A percentile compares a stretch with the other conserved stretches of the same genome.
phyloP scores from a whole-genome alignment of 2,888 invertebrate species.

The Xiphydria camelus region DNA sequence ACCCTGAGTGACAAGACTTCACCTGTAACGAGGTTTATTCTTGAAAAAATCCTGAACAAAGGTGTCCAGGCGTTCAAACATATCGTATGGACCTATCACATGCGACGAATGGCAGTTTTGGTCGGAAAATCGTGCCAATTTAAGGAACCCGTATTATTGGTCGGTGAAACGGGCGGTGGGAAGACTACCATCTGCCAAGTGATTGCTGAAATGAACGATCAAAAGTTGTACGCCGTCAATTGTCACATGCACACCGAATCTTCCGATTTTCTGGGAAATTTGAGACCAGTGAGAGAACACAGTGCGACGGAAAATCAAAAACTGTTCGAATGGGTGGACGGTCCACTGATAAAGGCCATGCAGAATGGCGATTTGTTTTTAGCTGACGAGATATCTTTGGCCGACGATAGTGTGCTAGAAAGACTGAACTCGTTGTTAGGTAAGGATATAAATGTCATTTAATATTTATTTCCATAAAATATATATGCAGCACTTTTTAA shows the following conservation, averaged over 20 bases:
- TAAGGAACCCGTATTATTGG: constrained; percentile 90
- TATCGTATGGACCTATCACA: constrained; percentile 93
- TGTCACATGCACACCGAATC: constrained; percentile 99
- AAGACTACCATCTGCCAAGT: constrained; percentile 96
- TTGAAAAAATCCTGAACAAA: constrained; percentile 68
- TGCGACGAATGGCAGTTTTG: constrained; percentile 79
- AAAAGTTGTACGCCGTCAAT: constrained; percentile 80
- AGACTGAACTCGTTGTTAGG: constrained; percentile 91
- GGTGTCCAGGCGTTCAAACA: constrained; percentile 68
- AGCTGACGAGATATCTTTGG: constrained; percentile 98
- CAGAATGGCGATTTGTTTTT: constrained; percentile 83
- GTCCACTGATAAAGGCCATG: constrained; percentile 93
- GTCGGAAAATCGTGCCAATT: constrained; percentile 85
- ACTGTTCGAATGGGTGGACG: constrained; percentile 97
- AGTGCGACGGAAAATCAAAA: constrained; percentile 58
- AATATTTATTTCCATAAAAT: constrained; percentile 7
- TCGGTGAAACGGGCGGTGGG: constrained; percentile 98
- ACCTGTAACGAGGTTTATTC: constrained; percentile 72
- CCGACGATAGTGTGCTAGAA: constrained; percentile 97
- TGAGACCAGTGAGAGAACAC: constrained; percentile 82
- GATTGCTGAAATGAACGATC: constrained; percentile 70
- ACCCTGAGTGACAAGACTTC: constrained; percentile 72
- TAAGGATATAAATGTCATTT: too few relatives aligned
- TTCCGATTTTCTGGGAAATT: constrained; percentile 94
- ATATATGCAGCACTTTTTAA: constrained; percentile 10